These are phyloP conservation scores for Cavia porcellus DNA, from an alignment of 2,113 vertebrate species.

Conservation along the genomic window DNA sequence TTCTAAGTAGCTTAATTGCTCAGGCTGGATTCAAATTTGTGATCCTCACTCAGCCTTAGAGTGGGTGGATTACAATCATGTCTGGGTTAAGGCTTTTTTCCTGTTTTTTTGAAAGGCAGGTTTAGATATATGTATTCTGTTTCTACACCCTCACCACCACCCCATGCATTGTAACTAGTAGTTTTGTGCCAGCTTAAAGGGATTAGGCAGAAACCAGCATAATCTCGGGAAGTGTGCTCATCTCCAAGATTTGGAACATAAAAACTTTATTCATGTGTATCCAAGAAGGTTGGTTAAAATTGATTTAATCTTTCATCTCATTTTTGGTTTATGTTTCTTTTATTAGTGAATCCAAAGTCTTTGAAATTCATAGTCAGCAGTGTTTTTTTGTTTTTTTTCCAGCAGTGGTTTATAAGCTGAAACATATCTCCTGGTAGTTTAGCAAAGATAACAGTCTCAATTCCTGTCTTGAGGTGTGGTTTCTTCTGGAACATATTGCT, in stretches of 20 bases:
- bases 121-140: not conserved
- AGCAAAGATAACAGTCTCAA: slow-evolving; percentile 11
- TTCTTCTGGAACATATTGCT: slow-evolving; percentile 22
- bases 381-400: not conserved
- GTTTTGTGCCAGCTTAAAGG: not conserved
- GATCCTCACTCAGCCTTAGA: not conserved
- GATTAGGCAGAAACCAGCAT: not conserved
- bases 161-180: not conserved
- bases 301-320: slow-evolving; percentile 24
- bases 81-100: not conserved
- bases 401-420: not conserved
- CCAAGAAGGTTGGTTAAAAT: not conserved
- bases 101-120: not conserved
- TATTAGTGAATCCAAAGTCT: not conserved
- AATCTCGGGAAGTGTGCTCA: not conserved
- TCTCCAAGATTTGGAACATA: slow-evolving; percentile 13
- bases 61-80: not conserved
- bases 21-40: not conserved
- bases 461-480: not conserved
- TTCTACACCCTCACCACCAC: not conserved
- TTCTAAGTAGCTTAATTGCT: not conserved
- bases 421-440: slow-evolving; percentile 20
- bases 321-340: not conserved
- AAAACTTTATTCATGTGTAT: not conserved
- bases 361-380: not conserved